These are phyloP conservation scores for Chaetophractus vellerosus DNA, from an alignment of 2,797 vertebrate species.

Conservation along the genomic window DNA sequence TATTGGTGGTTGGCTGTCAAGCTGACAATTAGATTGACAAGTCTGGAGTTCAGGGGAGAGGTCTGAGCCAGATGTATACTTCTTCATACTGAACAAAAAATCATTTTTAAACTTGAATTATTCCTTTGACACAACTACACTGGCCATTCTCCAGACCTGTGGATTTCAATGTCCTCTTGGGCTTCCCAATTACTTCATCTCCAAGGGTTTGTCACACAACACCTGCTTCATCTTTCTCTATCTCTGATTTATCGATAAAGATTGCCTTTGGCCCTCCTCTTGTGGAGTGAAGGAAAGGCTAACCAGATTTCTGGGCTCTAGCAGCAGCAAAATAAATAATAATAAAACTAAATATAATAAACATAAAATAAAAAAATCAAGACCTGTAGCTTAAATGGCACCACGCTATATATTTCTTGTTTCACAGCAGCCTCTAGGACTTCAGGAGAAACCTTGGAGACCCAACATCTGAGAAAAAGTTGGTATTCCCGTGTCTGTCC, in stretches of 20 bases:
- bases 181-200: not conserved
- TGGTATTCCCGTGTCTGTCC: not conserved
- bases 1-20: not conserved
- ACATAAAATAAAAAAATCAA: not conserved
- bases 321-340: not conserved
- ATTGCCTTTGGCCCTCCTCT: not conserved
- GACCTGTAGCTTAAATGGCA: not conserved
- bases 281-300: not conserved
- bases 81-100: conserved; percentile 33
- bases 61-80: not conserved
- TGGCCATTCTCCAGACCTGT: conserved; percentile 21
- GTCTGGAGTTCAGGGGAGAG: not conserved
- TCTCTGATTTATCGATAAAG: not conserved
- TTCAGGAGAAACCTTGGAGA: conserved; percentile 21
- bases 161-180: conserved; percentile 1
- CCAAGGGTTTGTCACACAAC: not conserved
- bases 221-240: not conserved
- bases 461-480: not conserved
- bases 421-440: not conserved
- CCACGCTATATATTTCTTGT: not conserved
- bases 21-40: not conserved
- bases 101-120: conserved; percentile 20
- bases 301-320: not conserved
- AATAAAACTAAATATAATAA: not conserved
- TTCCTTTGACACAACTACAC: conserved; percentile 15